Evolutionary conservation across 2,797 vertebrate genomes (phyloP).

Genomic region (Poeciliopsis turneri): DNA sequence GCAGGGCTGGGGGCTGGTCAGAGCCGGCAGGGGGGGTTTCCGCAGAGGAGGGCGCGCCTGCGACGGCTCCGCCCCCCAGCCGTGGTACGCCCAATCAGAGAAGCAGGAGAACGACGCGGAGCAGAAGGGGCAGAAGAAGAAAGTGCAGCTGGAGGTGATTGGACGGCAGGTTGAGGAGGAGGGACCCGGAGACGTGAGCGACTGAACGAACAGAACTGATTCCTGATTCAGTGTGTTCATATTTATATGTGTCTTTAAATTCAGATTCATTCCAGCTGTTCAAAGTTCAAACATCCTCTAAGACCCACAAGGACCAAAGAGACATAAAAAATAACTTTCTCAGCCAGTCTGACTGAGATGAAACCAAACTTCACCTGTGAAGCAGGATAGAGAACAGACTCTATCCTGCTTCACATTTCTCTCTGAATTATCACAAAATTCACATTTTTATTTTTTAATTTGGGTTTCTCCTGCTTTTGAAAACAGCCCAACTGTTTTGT

Average conservation of each 20-base stretch:
- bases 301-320: not conserved
- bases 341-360: not conserved
- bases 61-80: conserved; percentile 55
- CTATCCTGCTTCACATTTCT: not conserved
- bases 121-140: conserved; percentile 73
- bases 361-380: not conserved
- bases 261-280: not conserved
- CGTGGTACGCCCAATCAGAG: conserved; percentile 74
- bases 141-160: conserved; percentile 79
- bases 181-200: conserved; percentile 59
- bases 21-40: conserved; percentile 81
- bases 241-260: not conserved
- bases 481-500: too few species aligned
- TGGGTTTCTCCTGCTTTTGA: too few species aligned
- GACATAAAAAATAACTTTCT: not conserved
- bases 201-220: conserved; percentile 38
- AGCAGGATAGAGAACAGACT: not conserved
- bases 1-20: conserved; percentile 83
- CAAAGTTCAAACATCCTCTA: not conserved
- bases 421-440: not conserved
- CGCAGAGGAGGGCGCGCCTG: conserved; percentile 75
- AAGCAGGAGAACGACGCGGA: conserved; percentile 55
- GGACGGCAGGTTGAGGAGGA: conserved; percentile 71
- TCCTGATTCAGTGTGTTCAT: not conserved
- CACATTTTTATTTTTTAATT: too few species aligned